Base-by-base conservation (phyloP, 2,888 invertebrate species). In the Boloria euphrosyne region DNA sequence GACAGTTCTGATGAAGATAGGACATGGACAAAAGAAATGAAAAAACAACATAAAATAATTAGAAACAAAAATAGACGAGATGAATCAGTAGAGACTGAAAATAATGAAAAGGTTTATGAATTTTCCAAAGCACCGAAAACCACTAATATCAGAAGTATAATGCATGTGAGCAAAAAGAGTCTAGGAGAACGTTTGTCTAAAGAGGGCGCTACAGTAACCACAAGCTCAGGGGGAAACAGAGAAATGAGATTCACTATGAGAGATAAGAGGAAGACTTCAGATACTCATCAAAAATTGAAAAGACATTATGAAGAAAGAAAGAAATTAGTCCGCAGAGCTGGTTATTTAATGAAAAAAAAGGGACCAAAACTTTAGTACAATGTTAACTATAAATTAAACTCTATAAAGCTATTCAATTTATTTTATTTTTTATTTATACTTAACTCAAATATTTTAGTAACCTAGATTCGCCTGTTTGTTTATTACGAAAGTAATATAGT, bases 1-100 rank as follows among this genome's bases (percentile, higher is more conserved):
- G 89, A 85, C 50, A 90, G 96, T 81, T 97, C 97, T 1, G 97
- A 97, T 74, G 97, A 97, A 80, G 96, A 97, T 62, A 94, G 94
- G 69, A 93, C 94, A 5, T 97, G 96, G 96, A 94, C 94, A 0
- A 95, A 95, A 78, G 96, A 97, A 86, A 94, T 97, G 66, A 96
- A 96, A 78, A 95, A 95, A 78, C 95, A 96, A 78, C 95, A 96
- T 79, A 93, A 93, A 77, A 87, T 94, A n/a, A 93, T 95, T 16
- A 92, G 95, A 69, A 81, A 86, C 54, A 85, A 81, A 59, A 59
- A 16, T 14, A 59, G 27, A 16, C 83, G 85, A 10, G 81, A 57
- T 13, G 81, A 58, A 61, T 78, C 73, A 68, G 80, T 62, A 64
- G 79, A 72, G 70, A 70, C 60, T 10, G 72, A 68, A 2, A 73